phyloP scores from a whole-genome alignment of 2,113 vertebrate genomes.

The Erythrolamprus reginae region DNA sequence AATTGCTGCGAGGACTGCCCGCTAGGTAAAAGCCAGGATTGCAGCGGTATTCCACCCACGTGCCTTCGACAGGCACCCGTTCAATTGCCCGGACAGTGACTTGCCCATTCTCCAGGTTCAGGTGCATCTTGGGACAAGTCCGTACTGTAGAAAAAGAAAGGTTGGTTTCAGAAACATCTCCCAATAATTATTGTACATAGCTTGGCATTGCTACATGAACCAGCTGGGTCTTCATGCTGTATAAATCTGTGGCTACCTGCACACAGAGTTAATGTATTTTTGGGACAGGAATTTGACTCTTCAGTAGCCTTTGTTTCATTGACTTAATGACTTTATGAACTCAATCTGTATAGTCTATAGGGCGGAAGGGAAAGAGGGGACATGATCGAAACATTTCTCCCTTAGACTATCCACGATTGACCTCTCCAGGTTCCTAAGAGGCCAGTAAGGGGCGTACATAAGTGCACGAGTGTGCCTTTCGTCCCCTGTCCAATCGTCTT shows the following conservation, averaged over 20 bases:
- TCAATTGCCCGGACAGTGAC: slow-evolving; percentile 70
- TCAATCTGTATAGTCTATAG: no score
- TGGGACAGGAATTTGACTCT: background rate
- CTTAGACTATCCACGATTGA: no score
- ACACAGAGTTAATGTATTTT: background rate
- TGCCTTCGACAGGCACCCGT: slow-evolving; percentile 80
- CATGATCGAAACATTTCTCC: no score
- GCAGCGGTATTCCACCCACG: slow-evolving; percentile 82
- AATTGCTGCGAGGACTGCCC: slow-evolving; percentile 80
- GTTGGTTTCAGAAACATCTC: background rate
- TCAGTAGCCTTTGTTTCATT: background rate
- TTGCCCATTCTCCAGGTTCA: slow-evolving; percentile 88
- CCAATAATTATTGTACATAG: background rate
- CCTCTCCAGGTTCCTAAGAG: no score
- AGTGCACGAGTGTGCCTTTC: no score
- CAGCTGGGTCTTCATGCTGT: background rate
- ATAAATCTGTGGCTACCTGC: background rate
- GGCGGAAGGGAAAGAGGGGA: no score
- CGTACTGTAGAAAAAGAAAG: slow-evolving; percentile 69
- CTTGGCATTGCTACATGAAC: background rate
- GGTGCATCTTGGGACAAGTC: slow-evolving; percentile 82
- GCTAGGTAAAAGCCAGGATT: slow-evolving; percentile 83
- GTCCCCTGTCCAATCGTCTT: no score
- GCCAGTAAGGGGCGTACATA: no score
- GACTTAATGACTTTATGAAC: no score